These are phyloP conservation scores for Etheostoma spectabile DNA, from an alignment of 2,113 vertebrate genomes.

Conservation along the genomic window DNA sequence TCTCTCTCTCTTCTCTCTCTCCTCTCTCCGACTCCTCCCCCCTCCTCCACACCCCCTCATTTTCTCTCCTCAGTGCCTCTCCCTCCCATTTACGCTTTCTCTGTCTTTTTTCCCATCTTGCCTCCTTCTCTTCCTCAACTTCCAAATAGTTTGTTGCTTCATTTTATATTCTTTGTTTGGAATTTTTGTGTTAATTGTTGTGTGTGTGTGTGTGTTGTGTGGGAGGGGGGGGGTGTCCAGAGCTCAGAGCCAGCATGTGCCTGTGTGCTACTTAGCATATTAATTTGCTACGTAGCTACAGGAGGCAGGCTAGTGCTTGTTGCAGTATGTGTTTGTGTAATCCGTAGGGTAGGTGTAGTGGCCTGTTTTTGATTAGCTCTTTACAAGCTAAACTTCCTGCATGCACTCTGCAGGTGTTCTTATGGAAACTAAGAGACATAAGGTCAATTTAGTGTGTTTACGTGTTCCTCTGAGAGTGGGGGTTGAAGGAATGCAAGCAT, in stretches of 20 bases:
- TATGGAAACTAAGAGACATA: slow-evolving; percentile 29
- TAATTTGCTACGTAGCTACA: slow-evolving; percentile 49
- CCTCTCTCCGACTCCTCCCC: slow-evolving; percentile 62
- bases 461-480: slow-evolving; percentile 37
- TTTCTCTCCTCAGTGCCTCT: slow-evolving; percentile 49
- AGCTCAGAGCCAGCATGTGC: slow-evolving; percentile 24
- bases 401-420: slow-evolving; percentile 54
- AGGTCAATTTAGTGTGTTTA: slow-evolving; percentile 59
- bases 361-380: slow-evolving; percentile 56
- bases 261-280: slow-evolving; percentile 52
- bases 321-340: slow-evolving; percentile 55
- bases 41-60: slow-evolving; percentile 76
- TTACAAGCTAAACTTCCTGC: slow-evolving; percentile 39
- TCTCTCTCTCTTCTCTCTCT: background rate
- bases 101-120: slow-evolving; percentile 15
- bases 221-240: no score
- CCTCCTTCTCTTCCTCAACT: slow-evolving; percentile 37
- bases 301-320: slow-evolving; percentile 67
- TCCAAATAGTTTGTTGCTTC: background rate
- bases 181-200: slow-evolving; percentile 48
- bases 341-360: slow-evolving; percentile 36
- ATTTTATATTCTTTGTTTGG: slow-evolving; percentile 32
- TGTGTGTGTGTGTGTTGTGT: no score
- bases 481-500: slow-evolving; percentile 70
- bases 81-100: slow-evolving; percentile 41